Percentiles rank a stretch among this genome's conserved stretches.
These are phyloP conservation scores for Protonibea diacanthus DNA, from an alignment of 2,797 vertebrate species.

Conservation along the genomic window DNA sequence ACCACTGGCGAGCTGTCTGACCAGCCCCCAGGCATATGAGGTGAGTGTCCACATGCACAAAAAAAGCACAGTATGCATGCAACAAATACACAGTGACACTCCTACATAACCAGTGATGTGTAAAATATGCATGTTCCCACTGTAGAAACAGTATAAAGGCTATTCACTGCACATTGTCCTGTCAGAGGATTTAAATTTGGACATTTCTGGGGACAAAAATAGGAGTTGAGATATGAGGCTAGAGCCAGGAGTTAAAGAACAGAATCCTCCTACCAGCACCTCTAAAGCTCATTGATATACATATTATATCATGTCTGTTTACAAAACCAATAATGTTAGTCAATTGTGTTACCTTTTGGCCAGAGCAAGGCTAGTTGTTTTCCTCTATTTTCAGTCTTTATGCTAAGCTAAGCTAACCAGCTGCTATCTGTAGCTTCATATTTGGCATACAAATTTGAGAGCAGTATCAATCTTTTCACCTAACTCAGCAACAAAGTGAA, in stretches of 20 bases:
- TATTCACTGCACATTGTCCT: background rate
- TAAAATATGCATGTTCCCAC: background rate
- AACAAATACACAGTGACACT: slow-evolving; percentile 23
- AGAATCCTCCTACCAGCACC: background rate
- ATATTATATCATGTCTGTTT: background rate
- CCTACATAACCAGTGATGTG: background rate
- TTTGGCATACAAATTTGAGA: background rate
- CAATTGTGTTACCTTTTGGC: background rate
- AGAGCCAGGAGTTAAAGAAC: background rate
- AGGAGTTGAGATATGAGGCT: background rate
- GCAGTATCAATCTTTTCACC: background rate
- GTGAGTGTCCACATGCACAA: slow-evolving; percentile 81
- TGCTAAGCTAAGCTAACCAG: background rate
- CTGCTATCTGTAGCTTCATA: background rate
- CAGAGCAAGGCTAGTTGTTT: background rate
- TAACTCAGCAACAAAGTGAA: background rate
- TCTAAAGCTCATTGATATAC: background rate
- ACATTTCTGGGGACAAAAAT: background rate
- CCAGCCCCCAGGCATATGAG: slow-evolving; percentile 94
- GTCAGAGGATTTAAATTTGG: background rate
- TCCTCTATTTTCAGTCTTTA: background rate
- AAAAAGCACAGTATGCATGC: background rate
- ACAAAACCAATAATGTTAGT: background rate
- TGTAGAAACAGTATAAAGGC: background rate
- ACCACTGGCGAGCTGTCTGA: slow-evolving; percentile 93